A percentile compares a stretch with the other conserved stretches of the same genome.
Evolutionary conservation across 1,140 invertebrate species (phyloP).

Genomic region (Drosophila chauvacae): DNA sequence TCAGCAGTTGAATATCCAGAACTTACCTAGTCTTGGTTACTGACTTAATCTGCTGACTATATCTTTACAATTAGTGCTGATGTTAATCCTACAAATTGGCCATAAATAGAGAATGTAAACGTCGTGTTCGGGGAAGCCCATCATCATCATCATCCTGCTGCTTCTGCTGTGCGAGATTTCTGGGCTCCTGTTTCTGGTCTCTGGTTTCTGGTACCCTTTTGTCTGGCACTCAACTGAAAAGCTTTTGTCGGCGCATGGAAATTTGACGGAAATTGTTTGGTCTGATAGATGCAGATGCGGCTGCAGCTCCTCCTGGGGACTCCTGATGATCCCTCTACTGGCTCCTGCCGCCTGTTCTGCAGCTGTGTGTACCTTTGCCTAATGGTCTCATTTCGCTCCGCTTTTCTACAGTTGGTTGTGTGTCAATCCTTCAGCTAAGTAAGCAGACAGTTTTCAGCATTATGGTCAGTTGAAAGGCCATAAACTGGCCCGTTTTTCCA

Average conservation of each 20-base stretch:
- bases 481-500: constrained; percentile 47
- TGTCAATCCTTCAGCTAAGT: constrained; percentile 62
- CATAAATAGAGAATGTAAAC: constrained; percentile 29
- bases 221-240: constrained; percentile 79
- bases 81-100: constrained; percentile 37
- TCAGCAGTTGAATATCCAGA: background rate
- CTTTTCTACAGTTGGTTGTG: constrained; percentile 14
- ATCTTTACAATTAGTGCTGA: constrained; percentile 5
- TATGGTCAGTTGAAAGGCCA: constrained; percentile 58
- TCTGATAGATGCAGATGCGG: constrained; percentile 69
- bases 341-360: constrained; percentile 2
- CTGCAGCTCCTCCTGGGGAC: background rate
- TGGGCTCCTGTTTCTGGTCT: constrained; percentile 41
- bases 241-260: constrained; percentile 80
- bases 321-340: constrained; percentile 14
- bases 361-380: constrained; percentile 54
- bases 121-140: constrained; percentile 7
- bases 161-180: constrained; percentile 1
- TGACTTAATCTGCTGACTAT: background rate
- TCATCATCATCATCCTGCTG: background rate
- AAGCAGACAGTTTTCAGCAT: constrained; percentile 73
- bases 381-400: constrained; percentile 47
- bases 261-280: constrained; percentile 82
- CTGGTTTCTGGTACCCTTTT: constrained; percentile 53
- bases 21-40: background rate